phyloP scores from a whole-genome alignment of 1,140 invertebrate species.

The Episyrphus balteatus region DNA sequence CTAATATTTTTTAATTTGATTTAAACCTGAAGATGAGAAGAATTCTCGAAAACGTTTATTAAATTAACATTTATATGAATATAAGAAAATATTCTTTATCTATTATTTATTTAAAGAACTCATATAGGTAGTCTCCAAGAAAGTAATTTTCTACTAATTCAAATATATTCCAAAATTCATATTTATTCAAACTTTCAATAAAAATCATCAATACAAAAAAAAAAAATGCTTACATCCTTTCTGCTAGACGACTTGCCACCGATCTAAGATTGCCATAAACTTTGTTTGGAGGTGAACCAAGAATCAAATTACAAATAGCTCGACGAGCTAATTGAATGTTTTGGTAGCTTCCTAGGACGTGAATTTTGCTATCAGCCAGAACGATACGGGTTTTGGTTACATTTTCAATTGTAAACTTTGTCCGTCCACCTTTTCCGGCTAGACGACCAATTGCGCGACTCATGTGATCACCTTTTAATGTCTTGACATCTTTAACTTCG shows the following conservation, averaged over 20 bases:
- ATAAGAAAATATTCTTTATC: no score
- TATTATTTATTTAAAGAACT: no score
- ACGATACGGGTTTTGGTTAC: conserved; percentile 98
- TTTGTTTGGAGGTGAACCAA: conserved; percentile 92
- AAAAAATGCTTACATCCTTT: conserved; percentile 59
- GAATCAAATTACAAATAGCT: conserved; percentile 94
- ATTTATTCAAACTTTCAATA: neutral
- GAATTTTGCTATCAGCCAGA: conserved; percentile 90
- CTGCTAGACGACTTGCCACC: conserved; percentile 66
- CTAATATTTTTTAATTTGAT: no score
- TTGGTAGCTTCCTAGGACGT: conserved; percentile 95
- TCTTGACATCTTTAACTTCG: conserved; percentile 95
- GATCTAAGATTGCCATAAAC: conserved; percentile 87
- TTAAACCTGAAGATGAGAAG: no score
- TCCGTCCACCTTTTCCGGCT: conserved; percentile 94
- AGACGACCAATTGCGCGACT: conserved; percentile 90
- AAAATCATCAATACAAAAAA: neutral
- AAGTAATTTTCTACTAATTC: conserved; percentile 1
- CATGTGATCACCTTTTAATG: conserved; percentile 89
- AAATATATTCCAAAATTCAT: neutral
- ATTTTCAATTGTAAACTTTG: conserved; percentile 98
- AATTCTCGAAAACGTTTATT: no score
- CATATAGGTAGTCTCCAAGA: no score
- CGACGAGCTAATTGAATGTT: conserved; percentile 92
- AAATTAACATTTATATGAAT: no score